Base-by-base conservation (phyloP, 1,140 invertebrate genomes). In the Sesamia nonagrioides region DNA sequence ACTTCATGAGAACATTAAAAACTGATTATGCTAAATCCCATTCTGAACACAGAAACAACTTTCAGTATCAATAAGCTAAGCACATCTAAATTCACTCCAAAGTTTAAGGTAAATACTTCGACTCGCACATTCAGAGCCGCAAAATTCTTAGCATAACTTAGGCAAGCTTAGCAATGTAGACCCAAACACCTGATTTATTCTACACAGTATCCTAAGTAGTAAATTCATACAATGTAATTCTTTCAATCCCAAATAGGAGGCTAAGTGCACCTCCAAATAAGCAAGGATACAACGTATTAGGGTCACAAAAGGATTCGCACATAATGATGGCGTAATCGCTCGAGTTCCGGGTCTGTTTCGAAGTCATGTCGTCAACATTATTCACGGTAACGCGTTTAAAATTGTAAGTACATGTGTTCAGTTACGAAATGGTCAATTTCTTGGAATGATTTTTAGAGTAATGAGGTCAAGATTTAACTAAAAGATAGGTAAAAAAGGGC, bases 201-300 rank as follows among this genome's bases (percentile, higher is more conserved):
- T 13, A 58, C 27, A 21, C 21, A 54, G 17, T 45, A 45, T 13
- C 2, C 42, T 45, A 45, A 45, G 11, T 11, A 45, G 8, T 11
- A 50, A 50, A 50, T 13, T 50, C n/a, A 58, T 66, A 66, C 61
- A 66, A 66, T 66, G 37, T 66, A 42, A 42, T 66, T 66, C 37
- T 42, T 58, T 42, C 61, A 66, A 42, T 18, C 60, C 37, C 18
- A 18, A 66, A 42, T 42, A 6, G 37, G 61, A 7, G 17, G 7
- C 37, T 42, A 37, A 66, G 42, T 66, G 61, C 17, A 7, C 17
- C n/a, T 18, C 61, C 61, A 21, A 66, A 66, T 66, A 66, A 66
- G 61, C 9, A 9, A 50, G 45, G n/a, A 5, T 17, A 18, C 37
- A 18, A 40, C 61, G 61, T 9, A 66, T 66, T 66, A 66, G 17